Conservation (phyloP, 2,797 vertebrate genomes). For the Anniella stebbinsi region DNA sequence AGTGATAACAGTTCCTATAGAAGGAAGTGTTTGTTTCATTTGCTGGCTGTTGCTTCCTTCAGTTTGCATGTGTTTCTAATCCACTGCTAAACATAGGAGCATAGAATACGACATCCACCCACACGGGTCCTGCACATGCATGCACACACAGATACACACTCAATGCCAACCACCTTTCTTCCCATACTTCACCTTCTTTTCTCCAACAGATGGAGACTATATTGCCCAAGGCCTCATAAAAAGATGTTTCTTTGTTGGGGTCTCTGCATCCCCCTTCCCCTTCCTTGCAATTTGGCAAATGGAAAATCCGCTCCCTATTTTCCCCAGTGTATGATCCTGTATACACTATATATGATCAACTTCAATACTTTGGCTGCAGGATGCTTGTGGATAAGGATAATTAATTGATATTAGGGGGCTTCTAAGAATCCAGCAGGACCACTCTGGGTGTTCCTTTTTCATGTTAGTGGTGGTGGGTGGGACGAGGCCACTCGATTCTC, state of each 20-base stretch:
- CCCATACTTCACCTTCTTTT: background rate
- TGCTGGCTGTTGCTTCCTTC: constrained; percentile 41
- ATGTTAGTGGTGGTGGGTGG: constrained; percentile 5
- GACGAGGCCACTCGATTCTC: constrained; percentile 6
- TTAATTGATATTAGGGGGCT: constrained; percentile 12
- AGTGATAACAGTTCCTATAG: constrained; percentile 30
- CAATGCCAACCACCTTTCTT: background rate
- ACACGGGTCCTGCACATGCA: background rate
- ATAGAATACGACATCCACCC: background rate
- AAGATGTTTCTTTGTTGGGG: background rate
- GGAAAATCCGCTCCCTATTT: background rate
- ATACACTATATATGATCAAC: background rate
- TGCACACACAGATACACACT: background rate
- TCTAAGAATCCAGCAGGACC: background rate
- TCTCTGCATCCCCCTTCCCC: background rate
- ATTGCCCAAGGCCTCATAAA: constrained; percentile 18
- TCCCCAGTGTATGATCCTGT: background rate
- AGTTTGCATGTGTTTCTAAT: constrained; percentile 64
- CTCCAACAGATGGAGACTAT: background rate
- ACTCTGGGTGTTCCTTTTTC: background rate
- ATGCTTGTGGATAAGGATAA: background rate
- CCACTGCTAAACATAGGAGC: constrained; percentile 7
- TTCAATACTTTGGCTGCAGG: constrained; percentile 34
- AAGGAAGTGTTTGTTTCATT: constrained; percentile 32
- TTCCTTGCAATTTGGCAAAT: background rate